These are phyloP conservation scores for Phymorhynchus buccinoides DNA, from an alignment of 1,140 invertebrate genomes.

Conservation along the genomic window DNA sequence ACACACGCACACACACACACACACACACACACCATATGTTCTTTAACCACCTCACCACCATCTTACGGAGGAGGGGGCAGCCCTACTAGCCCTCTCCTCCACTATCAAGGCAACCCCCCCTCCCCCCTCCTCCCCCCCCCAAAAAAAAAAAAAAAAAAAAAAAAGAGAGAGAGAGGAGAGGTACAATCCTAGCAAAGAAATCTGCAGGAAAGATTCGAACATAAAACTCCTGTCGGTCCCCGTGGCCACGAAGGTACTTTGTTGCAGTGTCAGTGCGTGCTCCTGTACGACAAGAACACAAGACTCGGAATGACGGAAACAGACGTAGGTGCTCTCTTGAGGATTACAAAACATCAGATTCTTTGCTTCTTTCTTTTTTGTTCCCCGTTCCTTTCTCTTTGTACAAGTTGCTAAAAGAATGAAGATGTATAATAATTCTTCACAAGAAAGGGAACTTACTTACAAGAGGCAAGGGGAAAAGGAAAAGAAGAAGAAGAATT, in stretches of 20 bases:
- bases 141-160: background rate
- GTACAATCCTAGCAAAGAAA: background rate
- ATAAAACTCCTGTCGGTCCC: background rate
- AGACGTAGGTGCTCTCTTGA: background rate
- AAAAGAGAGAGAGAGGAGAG: conserved; percentile 10
- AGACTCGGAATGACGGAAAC: background rate
- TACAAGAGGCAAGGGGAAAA: background rate
- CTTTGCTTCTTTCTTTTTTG: background rate
- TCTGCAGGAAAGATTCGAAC: background rate
- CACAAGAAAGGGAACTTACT: background rate
- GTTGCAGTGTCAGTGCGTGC: background rate
- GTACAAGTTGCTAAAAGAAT: background rate
- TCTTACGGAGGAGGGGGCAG: no score
- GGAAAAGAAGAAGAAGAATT: background rate
- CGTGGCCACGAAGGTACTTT: background rate
- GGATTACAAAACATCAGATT: background rate
- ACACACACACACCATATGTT: background rate
- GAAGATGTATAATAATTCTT: background rate
- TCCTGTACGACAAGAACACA: background rate
- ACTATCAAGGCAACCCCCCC: background rate
- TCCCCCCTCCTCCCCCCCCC: background rate
- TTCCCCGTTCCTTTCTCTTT: background rate
- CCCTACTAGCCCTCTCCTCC: no score
- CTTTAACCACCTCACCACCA: no score
- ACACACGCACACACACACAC: no score